phyloP scores from a whole-genome alignment of 2,113 vertebrate genomes.

The Crotophaga sulcirostris region DNA sequence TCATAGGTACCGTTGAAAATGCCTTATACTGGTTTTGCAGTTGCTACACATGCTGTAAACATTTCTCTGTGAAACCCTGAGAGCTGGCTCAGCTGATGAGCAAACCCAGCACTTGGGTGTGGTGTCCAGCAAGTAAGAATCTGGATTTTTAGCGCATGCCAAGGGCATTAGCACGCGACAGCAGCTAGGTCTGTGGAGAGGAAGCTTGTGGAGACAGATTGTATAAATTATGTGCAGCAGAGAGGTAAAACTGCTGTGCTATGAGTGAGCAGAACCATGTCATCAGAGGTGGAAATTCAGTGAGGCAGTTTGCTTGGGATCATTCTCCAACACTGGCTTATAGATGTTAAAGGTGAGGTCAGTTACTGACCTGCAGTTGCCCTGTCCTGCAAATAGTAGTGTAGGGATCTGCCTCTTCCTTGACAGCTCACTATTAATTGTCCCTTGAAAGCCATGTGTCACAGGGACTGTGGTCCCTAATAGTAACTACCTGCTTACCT shows the following conservation, averaged over 20 bases:
- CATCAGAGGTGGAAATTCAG: neutral
- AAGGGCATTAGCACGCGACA: neutral
- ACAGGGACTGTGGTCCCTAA: neutral
- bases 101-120: neutral
- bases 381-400: neutral
- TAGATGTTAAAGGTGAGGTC: neutral
- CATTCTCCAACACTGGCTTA: accelerated
- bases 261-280: neutral
- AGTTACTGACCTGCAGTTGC: accelerated
- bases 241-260: neutral
- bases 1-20: neutral
- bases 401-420: neutral
- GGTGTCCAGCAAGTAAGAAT: neutral
- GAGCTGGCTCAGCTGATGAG: neutral
- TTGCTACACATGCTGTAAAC: neutral
- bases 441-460: neutral
- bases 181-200: neutral
- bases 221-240: neutral
- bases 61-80: neutral
- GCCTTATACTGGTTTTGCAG: neutral
- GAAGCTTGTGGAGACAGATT: neutral
- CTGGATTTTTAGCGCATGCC: neutral
- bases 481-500: neutral
- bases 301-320: neutral
- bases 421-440: neutral